Conservation (phyloP, 2,113 vertebrate species). For the Sylvia atricapilla region DNA sequence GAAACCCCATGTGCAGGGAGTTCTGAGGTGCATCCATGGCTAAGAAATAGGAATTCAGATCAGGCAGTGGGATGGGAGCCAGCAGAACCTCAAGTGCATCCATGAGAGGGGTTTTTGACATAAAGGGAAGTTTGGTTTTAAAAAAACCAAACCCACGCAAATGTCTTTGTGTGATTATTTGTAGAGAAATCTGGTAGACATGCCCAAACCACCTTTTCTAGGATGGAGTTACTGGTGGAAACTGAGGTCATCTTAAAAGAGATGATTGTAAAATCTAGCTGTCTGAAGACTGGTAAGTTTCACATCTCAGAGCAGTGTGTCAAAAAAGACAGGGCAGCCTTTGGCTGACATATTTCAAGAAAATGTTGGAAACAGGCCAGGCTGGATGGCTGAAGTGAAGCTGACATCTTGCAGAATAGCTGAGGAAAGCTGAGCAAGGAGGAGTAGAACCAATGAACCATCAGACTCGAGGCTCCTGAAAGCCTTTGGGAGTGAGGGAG, state of each 20-base stretch:
- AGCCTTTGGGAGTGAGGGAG: neutral
- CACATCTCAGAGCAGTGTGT: neutral
- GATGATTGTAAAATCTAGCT: neutral
- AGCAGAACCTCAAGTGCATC: neutral
- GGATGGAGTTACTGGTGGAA: neutral
- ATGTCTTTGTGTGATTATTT: neutral
- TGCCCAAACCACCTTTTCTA: neutral
- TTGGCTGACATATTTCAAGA: neutral
- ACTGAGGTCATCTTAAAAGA: neutral
- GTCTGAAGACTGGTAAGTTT: neutral
- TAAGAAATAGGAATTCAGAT: neutral
- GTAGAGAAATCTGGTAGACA: neutral
- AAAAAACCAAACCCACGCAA: neutral
- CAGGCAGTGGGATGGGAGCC: neutral
- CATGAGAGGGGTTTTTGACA: neutral
- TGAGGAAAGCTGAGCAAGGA: neutral
- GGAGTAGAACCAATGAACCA: neutral
- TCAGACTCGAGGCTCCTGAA: neutral
- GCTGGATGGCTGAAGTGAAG: neutral
- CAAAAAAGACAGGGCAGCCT: neutral
- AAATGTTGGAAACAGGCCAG: neutral
- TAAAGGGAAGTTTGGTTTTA: neutral
- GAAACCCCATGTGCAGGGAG: rapidly evolving
- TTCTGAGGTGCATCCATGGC: neutral
- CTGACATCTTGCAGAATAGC: neutral